Evolutionary conservation across 2,113 vertebrate species (phyloP).

Genomic region (pig (Sus scrofa)): DNA sequence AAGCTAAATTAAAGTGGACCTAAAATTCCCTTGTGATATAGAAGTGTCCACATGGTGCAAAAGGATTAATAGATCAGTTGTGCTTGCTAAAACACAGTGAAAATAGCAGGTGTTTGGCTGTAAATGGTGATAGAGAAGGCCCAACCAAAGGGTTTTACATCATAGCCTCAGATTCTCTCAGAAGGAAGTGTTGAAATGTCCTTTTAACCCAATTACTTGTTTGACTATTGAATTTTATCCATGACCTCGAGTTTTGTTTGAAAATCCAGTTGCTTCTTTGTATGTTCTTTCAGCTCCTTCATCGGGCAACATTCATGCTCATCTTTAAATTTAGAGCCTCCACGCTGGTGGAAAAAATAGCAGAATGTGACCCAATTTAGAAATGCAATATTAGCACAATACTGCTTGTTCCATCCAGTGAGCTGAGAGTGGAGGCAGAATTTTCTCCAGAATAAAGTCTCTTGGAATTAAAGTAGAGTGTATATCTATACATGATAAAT

Average conservation of each 20-base stretch:
- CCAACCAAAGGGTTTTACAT: not conserved
- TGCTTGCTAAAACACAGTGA: constrained; percentile 3
- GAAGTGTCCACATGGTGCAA: not conserved
- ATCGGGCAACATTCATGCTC: not conserved
- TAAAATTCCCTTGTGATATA: not conserved
- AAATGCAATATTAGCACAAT: not conserved
- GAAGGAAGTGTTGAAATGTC: not conserved
- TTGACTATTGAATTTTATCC: not conserved
- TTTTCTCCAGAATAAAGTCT: not conserved
- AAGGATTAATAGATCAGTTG: not conserved
- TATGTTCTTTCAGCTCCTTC: not conserved
- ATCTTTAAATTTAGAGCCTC: not conserved
- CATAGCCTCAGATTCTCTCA: not conserved
- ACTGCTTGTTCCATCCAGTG: not conserved
- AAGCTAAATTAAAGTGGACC: constrained; percentile 9
- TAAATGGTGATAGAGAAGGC: not conserved
- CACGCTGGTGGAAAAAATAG: not conserved
- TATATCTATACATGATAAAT: not conserved
- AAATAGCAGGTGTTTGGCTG: not conserved
- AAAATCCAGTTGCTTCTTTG: not conserved
- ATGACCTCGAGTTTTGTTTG: not conserved
- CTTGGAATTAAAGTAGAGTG: not conserved
- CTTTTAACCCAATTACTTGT: not conserved
- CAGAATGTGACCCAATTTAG: not conserved
- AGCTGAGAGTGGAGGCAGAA: not conserved